phyloP scores from a whole-genome alignment of 2,888 invertebrate genomes.

The Marasmarcha lunaedactyla region DNA sequence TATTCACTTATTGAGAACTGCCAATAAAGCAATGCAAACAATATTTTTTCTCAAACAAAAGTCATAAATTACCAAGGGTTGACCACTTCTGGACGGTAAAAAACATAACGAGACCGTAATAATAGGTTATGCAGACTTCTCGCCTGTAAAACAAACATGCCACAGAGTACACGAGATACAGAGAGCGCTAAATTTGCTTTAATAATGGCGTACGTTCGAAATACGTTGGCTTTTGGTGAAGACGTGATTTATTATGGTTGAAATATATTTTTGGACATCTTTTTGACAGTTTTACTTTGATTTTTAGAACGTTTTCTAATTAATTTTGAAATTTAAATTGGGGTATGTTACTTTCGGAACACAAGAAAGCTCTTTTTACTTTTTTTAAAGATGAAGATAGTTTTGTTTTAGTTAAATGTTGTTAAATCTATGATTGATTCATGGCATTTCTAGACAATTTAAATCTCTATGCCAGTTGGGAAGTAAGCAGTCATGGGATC shows the following conservation, averaged over 20 bases:
- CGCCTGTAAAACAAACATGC: conserved; percentile 66
- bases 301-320: too few relatives aligned
- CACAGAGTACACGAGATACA: conserved; percentile 38
- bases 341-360: too few relatives aligned
- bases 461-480: conserved; percentile 14
- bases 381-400: too few relatives aligned
- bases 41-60: neutral
- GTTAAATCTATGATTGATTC: too few relatives aligned
- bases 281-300: too few relatives aligned
- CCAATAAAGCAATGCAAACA: neutral
- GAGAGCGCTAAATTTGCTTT: conserved; percentile 55
- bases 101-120: conserved; percentile 61
- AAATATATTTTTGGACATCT: too few relatives aligned
- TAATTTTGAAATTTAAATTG: too few relatives aligned
- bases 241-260: conserved; percentile 27
- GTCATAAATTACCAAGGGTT: conserved; percentile 20
- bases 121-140: conserved; percentile 64
- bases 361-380: too few relatives aligned
- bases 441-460: too few relatives aligned
- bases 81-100: conserved; percentile 41
- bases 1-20: neutral
- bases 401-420: too few relatives aligned
- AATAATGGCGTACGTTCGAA: conserved; percentile 32
- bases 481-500: conserved; percentile 24
- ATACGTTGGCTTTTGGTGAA: neutral